These are phyloP conservation scores for Dolomedes plantarius DNA, from an alignment of 2,888 invertebrate genomes.

Conservation along the genomic window DNA sequence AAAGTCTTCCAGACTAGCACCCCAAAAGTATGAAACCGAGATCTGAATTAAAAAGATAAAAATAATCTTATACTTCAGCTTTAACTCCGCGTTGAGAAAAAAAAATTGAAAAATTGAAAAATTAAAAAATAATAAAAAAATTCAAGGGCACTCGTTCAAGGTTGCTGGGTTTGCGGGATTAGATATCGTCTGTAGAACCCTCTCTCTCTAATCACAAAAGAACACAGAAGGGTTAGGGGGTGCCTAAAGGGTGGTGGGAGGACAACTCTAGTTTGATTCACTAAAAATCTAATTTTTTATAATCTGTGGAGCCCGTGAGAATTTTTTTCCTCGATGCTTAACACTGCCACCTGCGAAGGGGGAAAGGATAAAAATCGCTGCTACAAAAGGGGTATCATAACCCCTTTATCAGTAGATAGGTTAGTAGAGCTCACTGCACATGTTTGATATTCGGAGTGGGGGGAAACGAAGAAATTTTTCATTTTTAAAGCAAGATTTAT, in stretches of 20 bases:
- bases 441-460: background rate
- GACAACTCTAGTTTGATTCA: constrained; percentile 2
- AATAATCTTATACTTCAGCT: too few species aligned
- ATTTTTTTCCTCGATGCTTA: constrained; percentile 39
- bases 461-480: background rate
- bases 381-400: constrained; percentile 24
- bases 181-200: background rate
- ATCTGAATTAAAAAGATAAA: too few species aligned
- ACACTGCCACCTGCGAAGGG: constrained; percentile 54
- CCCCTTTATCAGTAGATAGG: constrained; percentile 52
- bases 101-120: background rate
- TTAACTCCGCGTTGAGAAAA: too few species aligned
- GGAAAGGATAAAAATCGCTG: constrained; percentile 7
- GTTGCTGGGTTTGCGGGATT: background rate
- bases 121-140: background rate
- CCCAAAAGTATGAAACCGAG: too few species aligned
- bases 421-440: constrained; percentile 46
- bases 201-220: constrained; percentile 19
- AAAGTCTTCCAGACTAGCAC: too few species aligned
- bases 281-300: constrained; percentile 26
- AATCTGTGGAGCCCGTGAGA: constrained; percentile 55
- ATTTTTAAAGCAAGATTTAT: background rate
- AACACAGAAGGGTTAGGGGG: background rate
- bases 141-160: constrained; percentile 23
- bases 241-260: constrained; percentile 16